These are phyloP conservation scores for Brachypteracias leptosomus DNA, from an alignment of 2,113 vertebrate genomes.

Conservation along the genomic window DNA sequence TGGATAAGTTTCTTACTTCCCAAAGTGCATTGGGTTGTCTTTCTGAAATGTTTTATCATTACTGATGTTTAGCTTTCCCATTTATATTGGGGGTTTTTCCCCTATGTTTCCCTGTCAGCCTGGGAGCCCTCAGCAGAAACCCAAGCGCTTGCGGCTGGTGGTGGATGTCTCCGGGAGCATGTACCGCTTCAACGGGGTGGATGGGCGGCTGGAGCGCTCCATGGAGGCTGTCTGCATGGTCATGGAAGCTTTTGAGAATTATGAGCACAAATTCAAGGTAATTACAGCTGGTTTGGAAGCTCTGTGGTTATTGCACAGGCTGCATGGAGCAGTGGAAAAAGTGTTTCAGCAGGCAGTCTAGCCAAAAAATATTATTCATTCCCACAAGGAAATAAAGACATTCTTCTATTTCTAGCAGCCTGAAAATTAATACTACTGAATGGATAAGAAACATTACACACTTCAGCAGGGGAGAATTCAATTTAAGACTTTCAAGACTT, in stretches of 20 bases:
- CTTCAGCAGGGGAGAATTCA: not conserved
- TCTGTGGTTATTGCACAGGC: not conserved
- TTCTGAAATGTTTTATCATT: not conserved
- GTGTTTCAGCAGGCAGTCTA: not conserved
- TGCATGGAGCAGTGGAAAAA: not conserved
- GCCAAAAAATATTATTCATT: conserved; percentile 27
- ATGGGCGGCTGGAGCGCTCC: conserved; percentile 90
- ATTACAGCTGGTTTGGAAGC: not conserved
- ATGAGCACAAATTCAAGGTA: conserved; percentile 97
- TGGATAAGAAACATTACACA: not conserved
- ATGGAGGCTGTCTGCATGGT: conserved; percentile 98
- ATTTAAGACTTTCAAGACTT: not conserved
- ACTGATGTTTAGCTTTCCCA: not conserved
- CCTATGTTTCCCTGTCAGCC: conserved; percentile 66
- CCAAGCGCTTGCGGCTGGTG: conserved; percentile 88
- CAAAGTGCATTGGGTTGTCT: not conserved
- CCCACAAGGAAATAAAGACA: not conserved
- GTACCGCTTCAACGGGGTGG: conserved; percentile 96
- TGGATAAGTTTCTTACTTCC: not conserved
- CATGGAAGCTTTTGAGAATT: conserved; percentile 95
- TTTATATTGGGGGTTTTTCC: not conserved
- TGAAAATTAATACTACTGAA: not conserved
- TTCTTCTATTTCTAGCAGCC: conserved; percentile 30
- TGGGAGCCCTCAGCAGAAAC: conserved; percentile 91
- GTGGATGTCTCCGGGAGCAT: conserved; percentile 95